Base-by-base conservation (phyloP, 1,140 invertebrate genomes). In the Stenopsyche tienmushanensis region DNA sequence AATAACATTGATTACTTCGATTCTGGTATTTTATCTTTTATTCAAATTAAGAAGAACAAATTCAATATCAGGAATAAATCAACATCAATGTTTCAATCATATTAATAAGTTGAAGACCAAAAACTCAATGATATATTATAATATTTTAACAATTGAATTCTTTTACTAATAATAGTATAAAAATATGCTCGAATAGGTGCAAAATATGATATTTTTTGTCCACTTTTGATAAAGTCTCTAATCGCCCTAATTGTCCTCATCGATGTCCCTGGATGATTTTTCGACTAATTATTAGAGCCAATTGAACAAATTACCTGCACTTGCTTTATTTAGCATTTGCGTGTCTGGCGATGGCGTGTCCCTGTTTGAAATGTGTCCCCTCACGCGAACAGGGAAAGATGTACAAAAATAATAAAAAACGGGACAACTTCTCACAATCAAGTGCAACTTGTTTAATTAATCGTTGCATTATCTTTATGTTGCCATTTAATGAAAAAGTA, bases 251-350 rank as follows among this genome's bases (percentile, higher is more conserved):
- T n/a, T n/a, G n/a, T n/a, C n/a, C n/a, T n/a, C n/a, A n/a, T 34
- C 29, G 13, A 13, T 7, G 29, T 13, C 29, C 5, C 21, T 18
- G 17, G 21, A 10, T 10, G 17, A 23, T 13, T 50, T 50, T 10
- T 20, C 3, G 9, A 55, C 20, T 55, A 55, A 55, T 55, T 55
- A 29, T 25, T 9, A 20, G 25, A 13, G 52, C 13, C 52, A 55
- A 55, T 55, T 55, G 52, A 20, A 55, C 52, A 55, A 55, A 55
- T 55, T 55, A 55, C 52, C 23, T 34, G 26, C 49, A 52, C 49
- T 24, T 49, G 50, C 17, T 53, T 53, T 53, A 53, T 53, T 53
- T 24, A 53, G 25, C 10, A 53, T 17, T 53, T 10, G 26, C 52
- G 25, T 55, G 52, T 29, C 5, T 20, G 1, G 13, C 3, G n/a